These are phyloP conservation scores for Oscheius onirici DNA, from an alignment of 2,888 invertebrate species.

Conservation along the genomic window DNA sequence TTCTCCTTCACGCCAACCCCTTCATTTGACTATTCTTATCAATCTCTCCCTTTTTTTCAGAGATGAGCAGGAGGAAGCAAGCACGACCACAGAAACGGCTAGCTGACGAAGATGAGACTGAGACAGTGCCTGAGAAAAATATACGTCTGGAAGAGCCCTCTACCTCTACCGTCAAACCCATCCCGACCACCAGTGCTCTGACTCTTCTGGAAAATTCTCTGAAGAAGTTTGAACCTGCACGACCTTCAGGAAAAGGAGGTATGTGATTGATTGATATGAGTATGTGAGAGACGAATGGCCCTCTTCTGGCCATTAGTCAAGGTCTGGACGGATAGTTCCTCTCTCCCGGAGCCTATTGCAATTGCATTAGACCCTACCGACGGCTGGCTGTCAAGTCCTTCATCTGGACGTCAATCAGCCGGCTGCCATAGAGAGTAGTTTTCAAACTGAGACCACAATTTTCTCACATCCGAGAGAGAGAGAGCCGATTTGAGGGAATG, in stretches of 20 bases:
- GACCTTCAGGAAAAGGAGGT: background rate
- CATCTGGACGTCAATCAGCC: slow-evolving; percentile 14
- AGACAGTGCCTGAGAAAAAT: background rate
- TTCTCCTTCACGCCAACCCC: slow-evolving; percentile 10
- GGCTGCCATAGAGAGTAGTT: background rate
- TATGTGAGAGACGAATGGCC: slow-evolving; percentile 25
- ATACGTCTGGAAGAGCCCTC: slow-evolving; percentile 5
- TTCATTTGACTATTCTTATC: background rate
- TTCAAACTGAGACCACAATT: too few relatives aligned
- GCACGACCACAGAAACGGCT: slow-evolving; percentile 6
- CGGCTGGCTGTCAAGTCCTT: slow-evolving; percentile 9
- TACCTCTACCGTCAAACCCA: slow-evolving; percentile 1
- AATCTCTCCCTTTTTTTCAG: background rate
- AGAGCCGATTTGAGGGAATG: slow-evolving; percentile 22
- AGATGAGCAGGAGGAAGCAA: slow-evolving; percentile 26
- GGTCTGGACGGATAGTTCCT: background rate
- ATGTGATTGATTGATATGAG: slow-evolving; percentile 27
- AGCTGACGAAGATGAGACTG: background rate
- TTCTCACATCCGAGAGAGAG: background rate
- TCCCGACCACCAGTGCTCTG: background rate
- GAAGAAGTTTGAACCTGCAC: slow-evolving; percentile 19
- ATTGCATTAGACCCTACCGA: slow-evolving; percentile 27
- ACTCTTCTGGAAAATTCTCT: slow-evolving; percentile 19
- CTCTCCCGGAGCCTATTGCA: slow-evolving; percentile 1
- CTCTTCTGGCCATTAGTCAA: slow-evolving; percentile 21